A percentile compares a stretch with the other conserved stretches of the same genome.
Conservation (phyloP, 2,797 vertebrate genomes). For the Cuculus canorus region DNA sequence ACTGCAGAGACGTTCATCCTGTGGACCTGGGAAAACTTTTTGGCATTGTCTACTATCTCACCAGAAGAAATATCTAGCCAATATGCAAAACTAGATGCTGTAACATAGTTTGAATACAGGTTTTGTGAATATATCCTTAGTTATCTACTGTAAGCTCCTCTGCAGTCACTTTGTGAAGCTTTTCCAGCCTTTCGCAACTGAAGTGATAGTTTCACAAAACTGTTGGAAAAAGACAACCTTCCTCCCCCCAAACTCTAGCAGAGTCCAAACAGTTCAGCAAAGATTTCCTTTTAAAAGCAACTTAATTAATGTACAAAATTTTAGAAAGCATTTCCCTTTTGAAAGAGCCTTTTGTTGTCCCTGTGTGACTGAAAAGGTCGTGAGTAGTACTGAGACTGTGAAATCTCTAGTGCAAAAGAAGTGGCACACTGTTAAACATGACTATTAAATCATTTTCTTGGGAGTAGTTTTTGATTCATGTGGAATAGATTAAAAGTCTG, state of each 20-base stretch:
- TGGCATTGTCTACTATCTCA: not conserved
- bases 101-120: not conserved
- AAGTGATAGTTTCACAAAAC: not conserved
- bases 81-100: not conserved
- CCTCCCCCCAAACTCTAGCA: not conserved
- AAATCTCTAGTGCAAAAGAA: conserved; percentile 49
- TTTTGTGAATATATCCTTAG: not conserved
- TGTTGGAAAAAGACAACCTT: not conserved
- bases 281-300: conserved; percentile 6
- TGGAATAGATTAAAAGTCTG: conserved; percentile 76
- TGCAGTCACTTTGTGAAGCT: not conserved
- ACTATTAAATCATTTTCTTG: conserved; percentile 75
- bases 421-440: conserved; percentile 62
- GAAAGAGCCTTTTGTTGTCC: conserved; percentile 45
- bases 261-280: not conserved
- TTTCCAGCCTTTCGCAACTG: not conserved
- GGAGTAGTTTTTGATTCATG: conserved; percentile 76
- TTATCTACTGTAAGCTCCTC: not conserved
- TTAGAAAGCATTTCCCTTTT: not conserved
- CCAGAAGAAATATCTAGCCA: not conserved
- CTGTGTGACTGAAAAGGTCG: conserved; percentile 8
- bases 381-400: not conserved
- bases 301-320: conserved; percentile 57
- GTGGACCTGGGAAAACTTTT: not conserved
- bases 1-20: not conserved